phyloP scores from a whole-genome alignment of 1,140 invertebrate species.

The Heterodera carotae region DNA sequence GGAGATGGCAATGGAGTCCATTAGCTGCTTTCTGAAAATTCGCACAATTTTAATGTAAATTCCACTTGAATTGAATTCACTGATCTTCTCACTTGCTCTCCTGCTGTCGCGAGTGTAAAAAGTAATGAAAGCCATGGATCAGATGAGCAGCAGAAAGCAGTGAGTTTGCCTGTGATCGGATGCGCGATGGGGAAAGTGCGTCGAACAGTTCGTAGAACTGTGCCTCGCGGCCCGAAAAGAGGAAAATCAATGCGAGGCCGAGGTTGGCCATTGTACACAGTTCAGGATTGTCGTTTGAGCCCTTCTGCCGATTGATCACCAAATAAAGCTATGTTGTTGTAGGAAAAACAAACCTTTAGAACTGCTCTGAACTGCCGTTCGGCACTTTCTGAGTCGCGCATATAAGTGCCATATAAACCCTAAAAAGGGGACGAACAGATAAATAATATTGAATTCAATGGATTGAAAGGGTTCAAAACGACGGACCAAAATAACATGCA shows the following conservation, averaged over 20 bases:
- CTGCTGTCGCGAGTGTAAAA: slow-evolving; percentile 32
- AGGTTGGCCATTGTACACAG: slow-evolving; percentile 39
- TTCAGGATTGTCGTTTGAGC: slow-evolving; percentile 33
- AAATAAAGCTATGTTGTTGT: slow-evolving; percentile 8
- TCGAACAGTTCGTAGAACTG: slow-evolving; percentile 46
- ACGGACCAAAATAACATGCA: slow-evolving; percentile 44
- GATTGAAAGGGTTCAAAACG: neutral
- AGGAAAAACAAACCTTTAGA: slow-evolving; percentile 31
- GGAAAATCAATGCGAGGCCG: slow-evolving; percentile 36
- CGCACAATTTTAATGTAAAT: too few relatives aligned
- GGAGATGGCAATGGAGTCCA: slow-evolving; percentile 40
- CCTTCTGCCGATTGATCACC: slow-evolving; percentile 10
- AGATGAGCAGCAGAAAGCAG: slow-evolving; percentile 38
- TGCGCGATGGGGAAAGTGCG: slow-evolving; percentile 31
- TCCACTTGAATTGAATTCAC: slow-evolving; percentile 6
- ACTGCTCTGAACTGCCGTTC: slow-evolving; percentile 37
- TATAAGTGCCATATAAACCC: slow-evolving; percentile 47
- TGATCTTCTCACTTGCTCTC: slow-evolving; percentile 42
- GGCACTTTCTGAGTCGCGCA: slow-evolving; percentile 38
- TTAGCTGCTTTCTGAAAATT: slow-evolving; percentile 39
- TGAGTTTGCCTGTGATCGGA: slow-evolving; percentile 33
- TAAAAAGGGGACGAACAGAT: slow-evolving; percentile 30
- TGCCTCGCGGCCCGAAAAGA: slow-evolving; percentile 34
- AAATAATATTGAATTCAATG: too few relatives aligned
- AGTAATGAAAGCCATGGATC: slow-evolving; percentile 42